These are phyloP conservation scores for Struthidea cinerea DNA, from an alignment of 2,113 vertebrate species.

Conservation along the genomic window DNA sequence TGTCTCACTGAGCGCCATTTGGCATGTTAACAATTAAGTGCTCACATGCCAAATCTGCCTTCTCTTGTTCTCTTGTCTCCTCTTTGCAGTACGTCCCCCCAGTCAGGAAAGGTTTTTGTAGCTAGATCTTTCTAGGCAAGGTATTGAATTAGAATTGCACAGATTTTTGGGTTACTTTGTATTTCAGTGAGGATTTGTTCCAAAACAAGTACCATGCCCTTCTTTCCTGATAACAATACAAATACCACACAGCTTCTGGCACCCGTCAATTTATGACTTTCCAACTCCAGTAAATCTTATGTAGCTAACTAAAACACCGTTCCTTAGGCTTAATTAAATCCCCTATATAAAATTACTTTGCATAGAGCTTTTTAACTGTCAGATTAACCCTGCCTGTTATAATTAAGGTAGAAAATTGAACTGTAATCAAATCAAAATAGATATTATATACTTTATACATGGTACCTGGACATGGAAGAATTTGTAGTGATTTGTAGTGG, in stretches of 20 bases:
- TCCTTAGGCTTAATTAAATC: constrained; percentile 21
- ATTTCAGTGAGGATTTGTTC: background rate
- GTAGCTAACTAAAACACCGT: background rate
- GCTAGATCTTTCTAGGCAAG: background rate
- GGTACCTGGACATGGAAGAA: background rate
- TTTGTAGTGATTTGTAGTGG: background rate
- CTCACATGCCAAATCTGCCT: background rate
- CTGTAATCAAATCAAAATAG: constrained; percentile 8
- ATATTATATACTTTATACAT: background rate
- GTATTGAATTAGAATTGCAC: background rate
- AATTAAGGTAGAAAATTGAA: constrained; percentile 30
- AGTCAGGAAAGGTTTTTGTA: background rate
- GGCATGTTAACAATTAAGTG: background rate
- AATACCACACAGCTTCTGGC: background rate
- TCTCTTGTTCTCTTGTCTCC: background rate
- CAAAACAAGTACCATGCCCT: background rate
- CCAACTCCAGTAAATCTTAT: background rate
- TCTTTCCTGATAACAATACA: background rate
- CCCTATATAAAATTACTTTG: background rate
- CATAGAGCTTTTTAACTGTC: background rate
- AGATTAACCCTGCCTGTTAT: constrained; percentile 9
- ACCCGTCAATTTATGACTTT: background rate
- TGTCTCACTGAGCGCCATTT: background rate
- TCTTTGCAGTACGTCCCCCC: background rate
- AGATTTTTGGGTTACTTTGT: background rate